Conservation (phyloP, 30 jellyfish, hydroid and myxozoan species). For the Haliclystus octoradiatus region DNA sequence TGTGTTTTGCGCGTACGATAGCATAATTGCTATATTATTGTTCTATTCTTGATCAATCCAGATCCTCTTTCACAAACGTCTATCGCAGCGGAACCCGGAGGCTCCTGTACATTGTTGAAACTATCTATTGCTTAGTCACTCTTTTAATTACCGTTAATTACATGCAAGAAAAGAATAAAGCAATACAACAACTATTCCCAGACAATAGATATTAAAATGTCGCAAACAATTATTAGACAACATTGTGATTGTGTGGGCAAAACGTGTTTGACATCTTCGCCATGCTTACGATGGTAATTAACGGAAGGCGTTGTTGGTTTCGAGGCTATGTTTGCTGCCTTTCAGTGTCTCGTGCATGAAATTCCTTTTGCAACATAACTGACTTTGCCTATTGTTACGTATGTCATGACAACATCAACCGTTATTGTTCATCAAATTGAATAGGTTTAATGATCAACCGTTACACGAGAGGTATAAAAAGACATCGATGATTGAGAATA, state of each 20-base stretch:
- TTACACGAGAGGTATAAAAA: neutral
- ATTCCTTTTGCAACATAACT: neutral
- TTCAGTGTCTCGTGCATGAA: neutral
- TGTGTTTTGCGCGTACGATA: too few relatives aligned
- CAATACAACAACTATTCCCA: neutral
- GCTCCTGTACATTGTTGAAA: too few relatives aligned
- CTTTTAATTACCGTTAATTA: too few relatives aligned
- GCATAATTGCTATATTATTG: too few relatives aligned
- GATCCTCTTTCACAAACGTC: too few relatives aligned
- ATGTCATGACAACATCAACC: too few relatives aligned
- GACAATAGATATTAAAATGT: neutral
- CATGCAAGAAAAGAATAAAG: too few relatives aligned
- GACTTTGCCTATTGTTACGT: neutral
- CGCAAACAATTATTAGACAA: neutral
- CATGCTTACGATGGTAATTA: neutral
- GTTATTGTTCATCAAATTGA: neutral
- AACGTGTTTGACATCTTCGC: neutral
- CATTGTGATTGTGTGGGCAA: neutral
- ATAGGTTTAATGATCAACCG: neutral
- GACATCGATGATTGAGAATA: neutral
- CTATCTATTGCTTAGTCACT: too few relatives aligned
- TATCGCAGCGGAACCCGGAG: too few relatives aligned
- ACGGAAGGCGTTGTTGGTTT: conserved; percentile 1
- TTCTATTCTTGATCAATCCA: too few relatives aligned
- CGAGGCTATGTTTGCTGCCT: neutral